A percentile compares a stretch with the other conserved stretches of the same genome.
phyloP scores from a whole-genome alignment of 2,113 vertebrate species.

The Gambusia affinis region DNA sequence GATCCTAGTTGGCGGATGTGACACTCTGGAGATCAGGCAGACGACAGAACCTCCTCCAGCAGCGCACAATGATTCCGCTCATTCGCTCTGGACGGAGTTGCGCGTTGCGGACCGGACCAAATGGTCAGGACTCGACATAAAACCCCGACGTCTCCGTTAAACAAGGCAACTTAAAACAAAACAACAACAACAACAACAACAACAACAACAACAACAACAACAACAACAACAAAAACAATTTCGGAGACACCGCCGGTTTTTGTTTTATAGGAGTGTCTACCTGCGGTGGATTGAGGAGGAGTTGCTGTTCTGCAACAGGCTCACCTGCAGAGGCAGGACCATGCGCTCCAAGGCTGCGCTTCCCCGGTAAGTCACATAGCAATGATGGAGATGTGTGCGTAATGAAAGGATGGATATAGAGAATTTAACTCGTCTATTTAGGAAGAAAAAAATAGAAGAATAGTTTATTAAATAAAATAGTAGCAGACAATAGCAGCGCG shows the following conservation, averaged over 20 bases:
- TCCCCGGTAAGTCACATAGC: constrained; percentile 52
- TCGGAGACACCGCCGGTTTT: neutral
- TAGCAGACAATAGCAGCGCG: too few relatives aligned
- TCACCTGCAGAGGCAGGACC: constrained; percentile 60
- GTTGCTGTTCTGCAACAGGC: constrained; percentile 9
- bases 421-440: neutral
- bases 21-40: constrained; percentile 7
- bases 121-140: constrained; percentile 19
- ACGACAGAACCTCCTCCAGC: constrained; percentile 32
- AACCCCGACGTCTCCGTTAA: constrained; percentile 16
- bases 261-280: neutral
- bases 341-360: constrained; percentile 56
- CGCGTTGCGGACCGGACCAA: constrained; percentile 16
- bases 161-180: neutral
- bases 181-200: too few relatives aligned
- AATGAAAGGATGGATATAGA: neutral
- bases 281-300: constrained; percentile 22
- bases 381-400: neutral
- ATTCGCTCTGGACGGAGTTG: constrained; percentile 16
- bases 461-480: neutral
- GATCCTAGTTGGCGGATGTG: constrained; percentile 34
- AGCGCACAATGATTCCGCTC: constrained; percentile 53
- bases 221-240: neutral
- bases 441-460: neutral
- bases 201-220: too few relatives aligned